A percentile compares a stretch with the other conserved stretches of the same genome.
Conservation (phyloP, 2,797 vertebrate genomes). For the Anguilla pacifica region DNA sequence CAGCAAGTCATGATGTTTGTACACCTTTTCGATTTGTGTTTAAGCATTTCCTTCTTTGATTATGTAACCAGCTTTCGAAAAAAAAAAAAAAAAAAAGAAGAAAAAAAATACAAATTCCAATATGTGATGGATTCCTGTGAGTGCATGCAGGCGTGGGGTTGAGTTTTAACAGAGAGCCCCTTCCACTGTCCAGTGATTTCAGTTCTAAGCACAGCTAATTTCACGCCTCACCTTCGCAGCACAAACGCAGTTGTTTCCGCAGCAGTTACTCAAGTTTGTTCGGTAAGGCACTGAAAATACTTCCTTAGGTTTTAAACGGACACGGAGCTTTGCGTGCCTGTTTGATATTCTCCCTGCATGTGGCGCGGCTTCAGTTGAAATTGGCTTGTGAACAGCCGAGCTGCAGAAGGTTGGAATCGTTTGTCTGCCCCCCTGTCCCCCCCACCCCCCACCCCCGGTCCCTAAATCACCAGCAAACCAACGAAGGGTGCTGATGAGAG, state of each 20-base stretch:
- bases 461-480: constrained; percentile 77
- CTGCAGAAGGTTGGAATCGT: background rate
- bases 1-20: constrained; percentile 60
- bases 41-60: constrained; percentile 65
- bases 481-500: constrained; percentile 64
- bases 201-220: constrained; percentile 62
- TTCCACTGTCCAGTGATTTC: constrained; percentile 42
- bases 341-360: background rate
- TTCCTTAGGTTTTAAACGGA: background rate
- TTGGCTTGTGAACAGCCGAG: background rate
- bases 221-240: constrained; percentile 53
- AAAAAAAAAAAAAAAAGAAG: constrained; percentile 7
- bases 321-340: background rate
- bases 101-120: constrained; percentile 54
- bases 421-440: constrained; percentile 41
- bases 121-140: constrained; percentile 58
- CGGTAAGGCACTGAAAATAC: background rate
- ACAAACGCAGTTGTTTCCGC: constrained; percentile 41
- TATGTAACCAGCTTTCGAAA: constrained; percentile 58
- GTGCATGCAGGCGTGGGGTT: constrained; percentile 41
- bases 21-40: constrained; percentile 58
- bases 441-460: too few species aligned
- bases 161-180: constrained; percentile 45
- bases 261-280: background rate
- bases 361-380: background rate